Conservation (phyloP, 2,797 vertebrate species). For the Scarus forsteni region DNA sequence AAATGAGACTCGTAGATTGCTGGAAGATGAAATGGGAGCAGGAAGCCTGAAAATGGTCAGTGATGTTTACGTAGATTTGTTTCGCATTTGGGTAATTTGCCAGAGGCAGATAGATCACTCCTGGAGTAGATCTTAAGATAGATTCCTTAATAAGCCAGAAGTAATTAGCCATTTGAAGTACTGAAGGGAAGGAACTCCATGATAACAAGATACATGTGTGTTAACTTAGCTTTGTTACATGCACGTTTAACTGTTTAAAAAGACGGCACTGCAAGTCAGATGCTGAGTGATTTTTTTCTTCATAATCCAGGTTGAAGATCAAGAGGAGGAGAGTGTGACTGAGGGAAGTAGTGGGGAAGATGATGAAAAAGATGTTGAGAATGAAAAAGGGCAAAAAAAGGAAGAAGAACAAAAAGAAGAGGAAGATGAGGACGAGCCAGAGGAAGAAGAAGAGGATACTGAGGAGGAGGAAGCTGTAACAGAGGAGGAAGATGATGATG, state of each 20-base stretch:
- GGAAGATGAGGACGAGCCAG: slow-evolving; percentile 74
- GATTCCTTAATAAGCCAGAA: slow-evolving; percentile 6
- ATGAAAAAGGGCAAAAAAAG: slow-evolving; percentile 64
- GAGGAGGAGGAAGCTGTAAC: slow-evolving; percentile 58
- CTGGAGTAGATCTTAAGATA: slow-evolving; percentile 20
- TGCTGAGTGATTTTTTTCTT: not conserved
- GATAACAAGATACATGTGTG: not conserved
- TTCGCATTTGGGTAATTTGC: slow-evolving; percentile 35
- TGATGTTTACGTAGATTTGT: slow-evolving; percentile 39
- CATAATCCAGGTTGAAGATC: slow-evolving; percentile 76
- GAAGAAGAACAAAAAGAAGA: slow-evolving; percentile 50
- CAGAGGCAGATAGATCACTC: slow-evolving; percentile 1
- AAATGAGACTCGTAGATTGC: slow-evolving; percentile 91
- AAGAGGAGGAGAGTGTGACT: slow-evolving; percentile 85
- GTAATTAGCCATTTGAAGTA: not conserved
- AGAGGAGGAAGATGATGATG: slow-evolving; percentile 59
- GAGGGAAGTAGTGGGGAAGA: slow-evolving; percentile 83
- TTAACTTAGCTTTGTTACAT: not conserved
- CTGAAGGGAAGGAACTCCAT: not conserved
- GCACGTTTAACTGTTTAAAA: not conserved
- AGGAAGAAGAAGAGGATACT: slow-evolving; percentile 61
- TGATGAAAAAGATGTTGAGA: slow-evolving; percentile 75
- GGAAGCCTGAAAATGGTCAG: slow-evolving; percentile 79
- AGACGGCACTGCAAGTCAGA: slow-evolving; percentile 9
- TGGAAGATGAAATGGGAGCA: slow-evolving; percentile 90